Evolutionary conservation across 1,140 invertebrate genomes (phyloP).

Genomic region (Harlomillsia oculata): DNA sequence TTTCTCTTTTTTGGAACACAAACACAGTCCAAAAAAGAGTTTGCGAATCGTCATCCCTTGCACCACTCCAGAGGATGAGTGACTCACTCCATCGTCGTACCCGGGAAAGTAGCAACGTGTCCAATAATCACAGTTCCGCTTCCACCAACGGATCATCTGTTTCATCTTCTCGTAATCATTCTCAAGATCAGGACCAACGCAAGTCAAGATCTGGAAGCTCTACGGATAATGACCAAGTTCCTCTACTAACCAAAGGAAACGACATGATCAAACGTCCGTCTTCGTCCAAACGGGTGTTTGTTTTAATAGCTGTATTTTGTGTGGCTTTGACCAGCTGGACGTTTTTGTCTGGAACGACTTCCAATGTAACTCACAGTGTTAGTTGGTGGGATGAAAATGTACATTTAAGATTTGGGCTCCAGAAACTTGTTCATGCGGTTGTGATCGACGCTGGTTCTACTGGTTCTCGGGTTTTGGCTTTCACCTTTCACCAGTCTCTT

Average conservation of each 20-base stretch:
- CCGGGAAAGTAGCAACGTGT: slow-evolving; percentile 21
- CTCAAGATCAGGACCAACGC: neutral
- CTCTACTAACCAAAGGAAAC: slow-evolving; percentile 1
- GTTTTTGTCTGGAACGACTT: neutral
- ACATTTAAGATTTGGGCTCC: slow-evolving; percentile 55
- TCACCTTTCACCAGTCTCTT: slow-evolving; percentile 69
- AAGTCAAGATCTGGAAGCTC: neutral
- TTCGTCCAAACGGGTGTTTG: slow-evolving; percentile 4
- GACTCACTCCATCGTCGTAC: slow-evolving; percentile 20
- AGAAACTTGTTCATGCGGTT: slow-evolving; percentile 72
- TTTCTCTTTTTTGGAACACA: no score
- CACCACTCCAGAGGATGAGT: slow-evolving; percentile 27
- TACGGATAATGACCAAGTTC: no score
- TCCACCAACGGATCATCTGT: neutral
- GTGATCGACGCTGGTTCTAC: slow-evolving; percentile 95
- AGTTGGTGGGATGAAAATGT: slow-evolving; percentile 46
- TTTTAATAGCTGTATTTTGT: slow-evolving; percentile 8
- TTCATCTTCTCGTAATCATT: no score
- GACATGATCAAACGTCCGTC: slow-evolving; percentile 11
- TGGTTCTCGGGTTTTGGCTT: slow-evolving; percentile 80
- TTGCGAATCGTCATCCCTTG: no score
- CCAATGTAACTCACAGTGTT: slow-evolving; percentile 33
- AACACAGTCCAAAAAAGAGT: no score
- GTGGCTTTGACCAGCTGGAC: slow-evolving; percentile 4
- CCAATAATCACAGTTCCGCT: neutral